These are phyloP conservation scores for Spisula subtruncata DNA, from an alignment of 2,888 invertebrate species.

Conservation along the genomic window DNA sequence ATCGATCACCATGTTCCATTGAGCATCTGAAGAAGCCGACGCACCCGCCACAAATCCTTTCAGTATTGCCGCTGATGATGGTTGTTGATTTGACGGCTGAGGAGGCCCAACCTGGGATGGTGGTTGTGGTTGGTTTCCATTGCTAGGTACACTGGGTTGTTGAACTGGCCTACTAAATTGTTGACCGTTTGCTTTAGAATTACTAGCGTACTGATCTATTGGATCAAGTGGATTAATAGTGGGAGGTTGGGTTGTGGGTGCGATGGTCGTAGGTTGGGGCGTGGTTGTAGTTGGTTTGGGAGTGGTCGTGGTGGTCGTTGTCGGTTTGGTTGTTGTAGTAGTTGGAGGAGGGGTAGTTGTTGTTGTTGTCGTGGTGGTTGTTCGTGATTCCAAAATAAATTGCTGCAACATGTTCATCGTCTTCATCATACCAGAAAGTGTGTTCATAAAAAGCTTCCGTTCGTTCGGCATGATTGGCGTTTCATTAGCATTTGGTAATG, in stretches of 20 bases:
- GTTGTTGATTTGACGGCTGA: neutral
- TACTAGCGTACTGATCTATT: neutral
- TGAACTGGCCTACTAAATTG: neutral
- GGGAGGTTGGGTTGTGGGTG: slow-evolving; percentile 5
- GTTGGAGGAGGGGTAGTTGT: slow-evolving; percentile 23
- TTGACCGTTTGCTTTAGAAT: neutral
- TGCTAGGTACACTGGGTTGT: neutral
- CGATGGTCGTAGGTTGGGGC: neutral
- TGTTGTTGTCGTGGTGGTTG: slow-evolving; percentile 29
- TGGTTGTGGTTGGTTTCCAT: neutral
- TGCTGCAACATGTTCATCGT: slow-evolving; percentile 56
- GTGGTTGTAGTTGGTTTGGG: neutral
- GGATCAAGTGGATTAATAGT: too few relatives aligned
- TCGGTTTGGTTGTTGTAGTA: neutral
- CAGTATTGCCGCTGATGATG: neutral
- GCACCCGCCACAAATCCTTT: neutral
- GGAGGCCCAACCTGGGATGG: neutral
- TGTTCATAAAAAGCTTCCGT: slow-evolving; percentile 47
- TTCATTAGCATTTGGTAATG: slow-evolving; percentile 24
- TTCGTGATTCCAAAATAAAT: slow-evolving; percentile 50
- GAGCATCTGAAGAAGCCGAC: neutral
- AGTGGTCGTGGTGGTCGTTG: slow-evolving; percentile 3
- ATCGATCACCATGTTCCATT: slow-evolving; percentile 42
- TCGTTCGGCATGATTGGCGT: slow-evolving; percentile 21
- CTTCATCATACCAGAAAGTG: slow-evolving; percentile 49